Conservation (phyloP, 2,888 invertebrate genomes). For the Heliconius sara region DNA sequence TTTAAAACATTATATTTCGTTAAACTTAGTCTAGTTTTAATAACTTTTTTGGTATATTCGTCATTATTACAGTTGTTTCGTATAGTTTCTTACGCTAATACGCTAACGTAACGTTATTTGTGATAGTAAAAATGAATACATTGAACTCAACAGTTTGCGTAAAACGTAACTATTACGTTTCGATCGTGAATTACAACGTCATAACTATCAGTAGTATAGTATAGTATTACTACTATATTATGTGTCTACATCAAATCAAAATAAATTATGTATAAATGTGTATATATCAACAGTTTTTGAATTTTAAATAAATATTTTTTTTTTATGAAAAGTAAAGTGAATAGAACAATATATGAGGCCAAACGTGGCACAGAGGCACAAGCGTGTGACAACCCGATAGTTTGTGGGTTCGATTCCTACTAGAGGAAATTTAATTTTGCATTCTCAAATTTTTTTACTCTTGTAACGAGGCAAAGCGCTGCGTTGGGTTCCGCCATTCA, state of each 20-base stretch:
- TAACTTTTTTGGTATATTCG: not conserved
- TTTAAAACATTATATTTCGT: not conserved
- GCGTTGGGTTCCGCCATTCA: no score
- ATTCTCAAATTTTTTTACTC: not conserved
- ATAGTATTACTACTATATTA: not conserved
- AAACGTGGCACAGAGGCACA: not conserved
- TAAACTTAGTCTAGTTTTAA: not conserved
- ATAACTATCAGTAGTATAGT: not conserved
- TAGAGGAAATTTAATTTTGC: not conserved
- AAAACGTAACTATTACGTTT: slow-evolving; percentile 18
- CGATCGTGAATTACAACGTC: not conserved
- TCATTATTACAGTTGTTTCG: not conserved
- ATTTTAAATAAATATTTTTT: no score
- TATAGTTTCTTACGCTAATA: not conserved
- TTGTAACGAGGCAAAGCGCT: no score
- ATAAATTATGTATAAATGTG: not conserved
- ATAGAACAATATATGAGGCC: not conserved
- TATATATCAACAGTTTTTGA: not conserved
- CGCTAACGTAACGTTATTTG: slow-evolving; percentile 5
- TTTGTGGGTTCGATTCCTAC: not conserved
- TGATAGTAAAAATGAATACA: not conserved
- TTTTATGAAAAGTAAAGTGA: not conserved
- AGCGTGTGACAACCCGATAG: not conserved
- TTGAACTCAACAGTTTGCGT: not conserved
- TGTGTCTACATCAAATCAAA: not conserved